Percentiles rank a stretch among this genome's conserved stretches.
phyloP scores from a whole-genome alignment of 2,888 invertebrate genomes.

The Rhamphomyia laevipes region DNA sequence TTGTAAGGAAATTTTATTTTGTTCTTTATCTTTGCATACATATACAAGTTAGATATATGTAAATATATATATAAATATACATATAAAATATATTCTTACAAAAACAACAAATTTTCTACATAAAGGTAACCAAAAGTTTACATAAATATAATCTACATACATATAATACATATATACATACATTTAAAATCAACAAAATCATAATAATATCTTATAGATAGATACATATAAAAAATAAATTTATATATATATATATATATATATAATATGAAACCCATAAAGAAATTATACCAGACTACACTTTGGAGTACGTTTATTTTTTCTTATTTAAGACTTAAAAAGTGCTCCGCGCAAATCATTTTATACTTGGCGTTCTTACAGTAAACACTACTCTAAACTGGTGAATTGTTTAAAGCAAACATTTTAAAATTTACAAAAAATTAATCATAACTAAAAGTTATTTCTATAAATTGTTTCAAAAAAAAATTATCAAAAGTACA shows the following conservation, averaged over 20 bases:
- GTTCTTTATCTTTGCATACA: too few species aligned
- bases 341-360: slow-evolving; percentile 38
- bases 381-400: slow-evolving; percentile 26
- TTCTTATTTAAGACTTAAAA: slow-evolving; percentile 38
- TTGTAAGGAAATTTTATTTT: too few species aligned
- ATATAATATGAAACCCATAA: neutral
- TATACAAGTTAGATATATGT: too few species aligned
- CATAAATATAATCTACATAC: neutral
- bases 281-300: too few species aligned
- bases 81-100: too few species aligned
- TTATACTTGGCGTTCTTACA: slow-evolving; percentile 38
- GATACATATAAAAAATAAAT: neutral
- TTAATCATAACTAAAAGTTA: neutral
- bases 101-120: too few species aligned
- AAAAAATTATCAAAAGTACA: too few species aligned
- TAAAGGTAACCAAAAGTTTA: neutral
- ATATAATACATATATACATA: neutral
- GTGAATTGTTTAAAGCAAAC: too few species aligned
- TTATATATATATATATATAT: neutral
- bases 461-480: neutral
- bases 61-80: too few species aligned
- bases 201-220: too few species aligned
- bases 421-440: neutral
- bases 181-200: too few species aligned
- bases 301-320: neutral